Evolutionary conservation across 2,888 invertebrate species (phyloP), one percentile per base, ranked within the genome.

Genomic region (Acheta domesticus): DNA sequence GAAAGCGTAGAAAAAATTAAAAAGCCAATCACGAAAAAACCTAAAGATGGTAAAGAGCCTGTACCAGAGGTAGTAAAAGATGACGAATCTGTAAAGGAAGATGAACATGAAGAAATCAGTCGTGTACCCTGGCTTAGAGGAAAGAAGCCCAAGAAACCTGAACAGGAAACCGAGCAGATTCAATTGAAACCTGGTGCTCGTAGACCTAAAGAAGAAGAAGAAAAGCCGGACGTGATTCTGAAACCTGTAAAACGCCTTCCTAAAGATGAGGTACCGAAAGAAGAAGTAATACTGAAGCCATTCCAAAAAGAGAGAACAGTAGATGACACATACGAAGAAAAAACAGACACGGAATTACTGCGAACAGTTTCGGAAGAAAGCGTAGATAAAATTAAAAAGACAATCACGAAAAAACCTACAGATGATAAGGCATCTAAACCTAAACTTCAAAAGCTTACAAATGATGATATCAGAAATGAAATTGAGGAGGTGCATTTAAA

Each of bases 231-330:
- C 19, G 76, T 75, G 19, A 23, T 79, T 48, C 78, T 77, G 16
- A 80, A 78, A 78, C 80, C 81, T 23, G 77, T 79, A 19, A 81
- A 62, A 20, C 78, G 36, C 8, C 23, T 23, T 36, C 36, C 36
- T 8, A 36, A 36, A 36, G 36, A 36, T 23, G 23, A 8, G 1
- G 8, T 36, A 8, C 84, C 80, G 80, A 84, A 21, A 82, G 84
- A 49, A 83, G 84, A 88, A 83, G 85, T 88, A 1, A 83, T 84
- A 11, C 83, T 88, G 0, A 89, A 89, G 82, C 88, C 88, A 23
- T 82, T 87, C 12, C 77, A 48, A 74, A 76, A 77, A 2, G 77
- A 77, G 19, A n/a, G 23, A 11, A 89, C 89, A 82, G 88, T 88
- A 36, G 74, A 80, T 75, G 48, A 80, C 80, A 82, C 12, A 48